These are phyloP conservation scores for Vollenhovia emeryi DNA, from an alignment of 1,140 invertebrate genomes.

Conservation along the genomic window DNA sequence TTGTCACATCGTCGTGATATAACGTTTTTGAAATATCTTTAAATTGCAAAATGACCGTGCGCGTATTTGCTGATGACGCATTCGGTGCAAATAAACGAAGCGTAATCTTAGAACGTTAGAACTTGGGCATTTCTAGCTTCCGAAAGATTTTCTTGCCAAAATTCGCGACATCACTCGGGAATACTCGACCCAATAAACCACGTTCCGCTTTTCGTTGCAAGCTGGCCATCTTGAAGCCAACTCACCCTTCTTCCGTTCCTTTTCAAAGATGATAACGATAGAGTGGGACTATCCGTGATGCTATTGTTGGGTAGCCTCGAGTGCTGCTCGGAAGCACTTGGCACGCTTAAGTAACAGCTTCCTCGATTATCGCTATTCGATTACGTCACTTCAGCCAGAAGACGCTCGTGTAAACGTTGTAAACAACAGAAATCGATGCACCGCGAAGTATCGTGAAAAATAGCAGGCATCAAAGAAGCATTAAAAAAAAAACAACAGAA, in stretches of 20 bases:
- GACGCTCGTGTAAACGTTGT: conserved; percentile 24
- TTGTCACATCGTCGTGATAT: not conserved
- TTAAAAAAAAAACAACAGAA: not conserved
- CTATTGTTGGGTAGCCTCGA: conserved; percentile 39
- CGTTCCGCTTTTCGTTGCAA: conserved; percentile 22
- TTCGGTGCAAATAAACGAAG: not conserved
- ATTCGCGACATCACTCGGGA: not conserved
- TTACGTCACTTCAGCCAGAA: conserved; percentile 24
- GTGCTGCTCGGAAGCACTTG: conserved; percentile 34
- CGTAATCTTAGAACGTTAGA: not conserved
- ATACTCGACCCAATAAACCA: conserved; percentile 27
- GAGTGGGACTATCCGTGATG: conserved; percentile 25
- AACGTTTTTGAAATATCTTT: not conserved
- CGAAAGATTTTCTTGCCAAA: conserved; percentile 2
- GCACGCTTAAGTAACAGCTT: conserved; percentile 55
- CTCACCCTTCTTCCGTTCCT: not conserved
- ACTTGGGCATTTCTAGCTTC: not conserved
- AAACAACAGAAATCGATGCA: conserved; percentile 36
- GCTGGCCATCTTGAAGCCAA: not conserved
- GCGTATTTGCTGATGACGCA: not conserved
- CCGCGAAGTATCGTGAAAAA: not conserved
- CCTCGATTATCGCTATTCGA: conserved; percentile 44
- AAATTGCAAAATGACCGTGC: not conserved
- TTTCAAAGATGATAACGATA: conserved; percentile 51
- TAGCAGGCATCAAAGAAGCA: conserved; percentile 1